Percentiles rank a stretch among this genome's conserved stretches.
These are phyloP conservation scores for Zaprionus camerounensis DNA, from an alignment of 1,140 invertebrate species.

Conservation along the genomic window DNA sequence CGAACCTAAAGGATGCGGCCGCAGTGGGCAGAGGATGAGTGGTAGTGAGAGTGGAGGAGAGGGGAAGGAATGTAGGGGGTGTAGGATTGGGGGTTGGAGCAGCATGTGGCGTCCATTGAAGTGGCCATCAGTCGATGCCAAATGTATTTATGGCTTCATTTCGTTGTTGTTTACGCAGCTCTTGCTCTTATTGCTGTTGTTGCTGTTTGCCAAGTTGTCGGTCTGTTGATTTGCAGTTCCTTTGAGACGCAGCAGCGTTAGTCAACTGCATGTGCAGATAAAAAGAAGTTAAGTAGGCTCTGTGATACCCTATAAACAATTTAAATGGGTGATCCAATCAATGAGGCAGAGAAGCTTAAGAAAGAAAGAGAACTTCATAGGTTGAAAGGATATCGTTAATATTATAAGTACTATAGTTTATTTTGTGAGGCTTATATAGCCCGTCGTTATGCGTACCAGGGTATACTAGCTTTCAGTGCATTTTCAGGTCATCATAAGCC, in stretches of 20 bases:
- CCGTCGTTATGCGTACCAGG: too few relatives aligned
- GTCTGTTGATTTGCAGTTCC: slow-evolving; percentile 64
- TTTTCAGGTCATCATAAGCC: slow-evolving; percentile 6
- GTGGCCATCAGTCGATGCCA: slow-evolving; percentile 73
- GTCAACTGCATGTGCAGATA: slow-evolving; percentile 8
- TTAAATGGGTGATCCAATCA: background rate
- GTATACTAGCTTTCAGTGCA: slow-evolving; percentile 10
- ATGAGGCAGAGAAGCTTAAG: background rate
- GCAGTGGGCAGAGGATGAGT: background rate
- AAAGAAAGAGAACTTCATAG: too few relatives aligned
- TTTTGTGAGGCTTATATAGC: too few relatives aligned
- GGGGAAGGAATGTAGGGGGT: background rate
- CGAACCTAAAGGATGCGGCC: slow-evolving; percentile 60
- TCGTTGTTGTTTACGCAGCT: slow-evolving; percentile 40
- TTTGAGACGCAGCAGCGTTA: slow-evolving; percentile 37
- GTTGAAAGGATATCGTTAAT: background rate
- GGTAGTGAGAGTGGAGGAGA: background rate
- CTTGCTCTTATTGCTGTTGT: background rate
- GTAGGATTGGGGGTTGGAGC: background rate
- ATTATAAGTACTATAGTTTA: background rate
- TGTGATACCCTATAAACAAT: background rate
- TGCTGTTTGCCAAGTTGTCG: slow-evolving; percentile 44
- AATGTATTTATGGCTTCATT: slow-evolving; percentile 82
- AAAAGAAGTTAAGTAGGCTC: background rate
- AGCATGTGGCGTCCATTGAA: slow-evolving; percentile 47